A percentile compares a stretch with the other conserved stretches of the same genome.
Conservation (phyloP, 2,888 invertebrate genomes). For the Agonopterix arenella region DNA sequence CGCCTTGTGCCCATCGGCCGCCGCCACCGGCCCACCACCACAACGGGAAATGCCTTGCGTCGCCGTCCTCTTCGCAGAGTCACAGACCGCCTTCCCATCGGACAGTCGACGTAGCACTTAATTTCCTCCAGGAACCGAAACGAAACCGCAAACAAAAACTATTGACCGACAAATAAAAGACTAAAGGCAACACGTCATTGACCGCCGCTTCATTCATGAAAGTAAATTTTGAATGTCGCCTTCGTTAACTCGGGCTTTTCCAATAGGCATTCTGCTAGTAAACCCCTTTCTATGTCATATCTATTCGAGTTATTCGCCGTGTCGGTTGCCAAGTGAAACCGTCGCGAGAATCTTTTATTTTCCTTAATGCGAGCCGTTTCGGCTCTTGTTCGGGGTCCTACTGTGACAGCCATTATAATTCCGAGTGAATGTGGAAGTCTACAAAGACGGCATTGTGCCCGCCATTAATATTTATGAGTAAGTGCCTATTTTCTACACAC, state of each 20-base stretch:
- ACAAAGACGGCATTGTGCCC: slow-evolving; percentile 67
- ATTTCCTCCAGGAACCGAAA: slow-evolving; percentile 49
- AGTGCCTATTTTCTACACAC: slow-evolving; percentile 68
- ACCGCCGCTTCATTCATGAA: slow-evolving; percentile 20
- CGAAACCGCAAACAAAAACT: slow-evolving; percentile 41
- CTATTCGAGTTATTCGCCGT: slow-evolving; percentile 52
- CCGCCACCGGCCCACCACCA: slow-evolving; percentile 24
- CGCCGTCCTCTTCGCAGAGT: slow-evolving; percentile 22
- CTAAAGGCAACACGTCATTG: background rate
- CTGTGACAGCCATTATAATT: slow-evolving; percentile 74
- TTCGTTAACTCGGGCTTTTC: slow-evolving; percentile 25
- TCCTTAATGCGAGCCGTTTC: slow-evolving; percentile 65
- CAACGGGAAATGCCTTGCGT: slow-evolving; percentile 55
- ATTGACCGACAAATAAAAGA: slow-evolving; percentile 21
- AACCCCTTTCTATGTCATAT: slow-evolving; percentile 55
- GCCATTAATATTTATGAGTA: slow-evolving; percentile 73
- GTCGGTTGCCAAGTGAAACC: slow-evolving; percentile 66
- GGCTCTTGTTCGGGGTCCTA: slow-evolving; percentile 68
- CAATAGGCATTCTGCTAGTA: slow-evolving; percentile 42
- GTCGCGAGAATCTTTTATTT: slow-evolving; percentile 63
- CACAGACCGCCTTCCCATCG: slow-evolving; percentile 29
- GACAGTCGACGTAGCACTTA: slow-evolving; percentile 29
- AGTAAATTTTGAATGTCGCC: slow-evolving; percentile 32
- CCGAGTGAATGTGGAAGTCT: slow-evolving; percentile 66
- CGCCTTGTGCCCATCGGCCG: slow-evolving; percentile 24